Evolutionary conservation across 2,888 invertebrate genomes (phyloP), one percentile per base, ranked within the genome.

Genomic region (Pseudococcus longispinus): DNA sequence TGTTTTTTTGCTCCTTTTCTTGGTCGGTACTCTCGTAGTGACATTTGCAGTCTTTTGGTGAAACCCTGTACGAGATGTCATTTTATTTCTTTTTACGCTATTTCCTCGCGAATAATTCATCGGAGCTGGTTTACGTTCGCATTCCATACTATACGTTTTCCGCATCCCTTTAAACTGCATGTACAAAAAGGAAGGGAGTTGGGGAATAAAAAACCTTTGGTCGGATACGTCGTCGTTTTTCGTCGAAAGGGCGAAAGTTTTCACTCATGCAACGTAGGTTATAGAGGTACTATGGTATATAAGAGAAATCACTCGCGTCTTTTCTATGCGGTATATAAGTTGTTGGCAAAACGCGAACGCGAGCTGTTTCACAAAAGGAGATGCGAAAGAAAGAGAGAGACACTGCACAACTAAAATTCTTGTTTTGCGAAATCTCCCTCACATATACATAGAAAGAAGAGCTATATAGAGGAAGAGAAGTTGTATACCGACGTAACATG

Each of bases 241-340:
- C 51, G 70, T 70, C 70, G 70, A 70, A 70, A 70, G 70, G 70
- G 70, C 70, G 70, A 70, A 70, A 70, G 70, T 70, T 70, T 70
- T 70, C 70, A 26, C 23, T 70, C 26, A 70, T 70, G 70, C 70
- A 23, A 70, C 15, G 51, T n/a, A n/a, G 5, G n/a, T 37, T 37
- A 9, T n/a, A n/a, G n/a, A n/a, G 9, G 37, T n/a, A 51, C 51
- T 51, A 51, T n/a, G n/a, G 51, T 15, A 51, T 18, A 51, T 9
- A 44, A 0, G 51, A 51, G 51, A 51, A 51, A n/a, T 51, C 51
- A 51, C 51, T 51, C 51, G 51, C 51, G 51, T 51, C 51, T 51
- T 70, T 70, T 70, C 70, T 26, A 9, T 70, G 29, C 26, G 51
- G 51, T 51, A 51, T n/a, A n/a, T 51, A 51, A 51, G 51, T 51